Conservation (phyloP, 2,888 invertebrate genomes). For the Drosophila koepferae region DNA sequence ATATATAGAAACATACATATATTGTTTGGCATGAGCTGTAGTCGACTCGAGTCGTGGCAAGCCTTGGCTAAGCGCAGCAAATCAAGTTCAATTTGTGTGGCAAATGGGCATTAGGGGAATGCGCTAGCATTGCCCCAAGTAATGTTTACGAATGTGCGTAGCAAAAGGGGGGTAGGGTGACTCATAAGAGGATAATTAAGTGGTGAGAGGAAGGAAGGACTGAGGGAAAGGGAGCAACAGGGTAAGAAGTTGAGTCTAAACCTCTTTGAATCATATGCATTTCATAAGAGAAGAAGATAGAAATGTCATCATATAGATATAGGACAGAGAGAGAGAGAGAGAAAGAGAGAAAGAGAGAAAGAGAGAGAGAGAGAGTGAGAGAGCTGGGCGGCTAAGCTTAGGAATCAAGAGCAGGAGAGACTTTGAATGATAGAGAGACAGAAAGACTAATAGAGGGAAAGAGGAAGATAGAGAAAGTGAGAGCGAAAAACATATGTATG, state of each 20-base stretch:
- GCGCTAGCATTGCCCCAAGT: not conserved
- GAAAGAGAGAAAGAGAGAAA: not conserved
- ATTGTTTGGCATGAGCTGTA: not conserved
- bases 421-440: not conserved
- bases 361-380: not conserved
- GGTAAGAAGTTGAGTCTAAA: too few species aligned
- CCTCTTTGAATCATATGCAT: too few species aligned
- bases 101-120: conserved; percentile 1
- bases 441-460: not conserved
- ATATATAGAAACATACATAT: not conserved
- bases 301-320: too few species aligned
- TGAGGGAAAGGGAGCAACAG: not conserved
- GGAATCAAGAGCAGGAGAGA: too few species aligned
- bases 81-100: conserved; percentile 6
- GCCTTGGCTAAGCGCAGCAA: not conserved
- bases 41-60: not conserved
- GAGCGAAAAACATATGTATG: too few species aligned
- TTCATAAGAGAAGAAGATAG: too few species aligned
- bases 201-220: not conserved
- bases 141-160: conserved; percentile 4
- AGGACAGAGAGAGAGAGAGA: not conserved
- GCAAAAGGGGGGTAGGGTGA: not conserved
- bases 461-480: too few species aligned
- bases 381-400: too few species aligned
- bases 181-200: conserved; percentile 5